Evolutionary conservation across 2,113 vertebrate species (phyloP).

Genomic region (Symphodus melops): DNA sequence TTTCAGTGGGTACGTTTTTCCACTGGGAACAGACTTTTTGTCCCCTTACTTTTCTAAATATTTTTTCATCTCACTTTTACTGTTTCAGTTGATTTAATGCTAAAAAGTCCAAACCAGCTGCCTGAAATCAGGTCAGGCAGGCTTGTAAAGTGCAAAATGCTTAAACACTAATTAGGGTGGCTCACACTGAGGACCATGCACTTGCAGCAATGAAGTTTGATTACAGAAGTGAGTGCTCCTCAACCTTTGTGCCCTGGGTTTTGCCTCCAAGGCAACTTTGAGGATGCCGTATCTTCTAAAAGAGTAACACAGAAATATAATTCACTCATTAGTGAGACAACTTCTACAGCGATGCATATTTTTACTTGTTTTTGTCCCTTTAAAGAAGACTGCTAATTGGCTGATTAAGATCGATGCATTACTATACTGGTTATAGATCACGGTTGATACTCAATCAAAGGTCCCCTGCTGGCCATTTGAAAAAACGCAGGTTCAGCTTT

Average conservation of each 20-base stretch:
- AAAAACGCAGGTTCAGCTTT: too few species aligned
- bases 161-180: slow-evolving; percentile 1
- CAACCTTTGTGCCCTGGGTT: not conserved
- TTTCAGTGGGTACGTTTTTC: too few species aligned
- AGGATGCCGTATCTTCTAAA: not conserved
- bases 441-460: too few species aligned
- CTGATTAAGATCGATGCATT: too few species aligned
- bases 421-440: too few species aligned
- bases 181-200: slow-evolving; percentile 20
- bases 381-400: too few species aligned
- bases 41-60: slow-evolving; percentile 2
- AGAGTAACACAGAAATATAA: too few species aligned
- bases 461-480: too few species aligned
- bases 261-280: not conserved
- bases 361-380: too few species aligned
- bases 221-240: not conserved
- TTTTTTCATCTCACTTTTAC: slow-evolving; percentile 12
- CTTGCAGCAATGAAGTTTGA: slow-evolving; percentile 20
- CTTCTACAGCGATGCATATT: too few species aligned
- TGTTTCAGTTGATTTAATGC: slow-evolving; percentile 18
- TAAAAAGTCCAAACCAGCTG: slow-evolving; percentile 15
- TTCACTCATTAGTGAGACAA: too few species aligned
- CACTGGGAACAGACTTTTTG: not conserved
- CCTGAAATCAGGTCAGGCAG: slow-evolving; percentile 4
- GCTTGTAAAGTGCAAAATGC: slow-evolving; percentile 1